phyloP scores from a whole-genome alignment of 1,140 invertebrate genomes.

The Lerema accius region DNA sequence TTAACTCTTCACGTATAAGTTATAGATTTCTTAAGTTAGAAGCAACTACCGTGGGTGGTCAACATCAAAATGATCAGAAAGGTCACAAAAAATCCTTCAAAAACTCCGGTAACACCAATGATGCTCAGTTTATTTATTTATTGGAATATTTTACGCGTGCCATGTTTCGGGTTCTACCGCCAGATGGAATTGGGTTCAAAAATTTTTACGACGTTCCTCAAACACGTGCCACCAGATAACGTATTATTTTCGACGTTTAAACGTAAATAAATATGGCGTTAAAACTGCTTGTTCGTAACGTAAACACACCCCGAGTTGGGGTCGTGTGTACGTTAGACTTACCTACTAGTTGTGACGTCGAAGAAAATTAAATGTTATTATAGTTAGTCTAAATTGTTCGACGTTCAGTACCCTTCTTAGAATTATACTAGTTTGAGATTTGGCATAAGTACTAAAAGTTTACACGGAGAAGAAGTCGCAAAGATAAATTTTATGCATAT shows the following conservation, averaged over 20 bases:
- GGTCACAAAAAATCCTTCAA: conserved; percentile 12
- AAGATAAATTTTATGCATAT: too few relatives aligned
- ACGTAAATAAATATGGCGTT: conserved; percentile 33
- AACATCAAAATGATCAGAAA: background rate
- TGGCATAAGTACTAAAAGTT: too few relatives aligned
- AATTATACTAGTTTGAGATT: too few relatives aligned
- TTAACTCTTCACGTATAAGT: too few relatives aligned
- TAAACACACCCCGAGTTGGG: conserved; percentile 14
- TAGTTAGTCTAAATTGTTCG: too few relatives aligned
- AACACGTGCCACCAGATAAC: conserved; percentile 31
- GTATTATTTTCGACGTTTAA: conserved; percentile 33
- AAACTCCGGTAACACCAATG: conserved; percentile 12
- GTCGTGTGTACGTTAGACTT: background rate
- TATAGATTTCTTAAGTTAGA: background rate
- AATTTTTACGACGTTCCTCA: conserved; percentile 21
- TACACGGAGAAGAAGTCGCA: too few relatives aligned
- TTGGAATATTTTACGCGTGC: conserved; percentile 25
- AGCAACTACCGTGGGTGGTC: conserved; percentile 13
- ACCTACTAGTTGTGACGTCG: too few relatives aligned
- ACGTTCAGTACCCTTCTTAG: too few relatives aligned
- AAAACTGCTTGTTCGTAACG: conserved; percentile 9
- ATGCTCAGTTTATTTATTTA: conserved; percentile 31
- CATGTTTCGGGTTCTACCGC: conserved; percentile 10
- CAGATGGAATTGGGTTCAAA: conserved; percentile 20
- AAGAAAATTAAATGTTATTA: too few relatives aligned